Conservation (phyloP, 2,888 invertebrate species). For the Drosophila percnosoma region DNA sequence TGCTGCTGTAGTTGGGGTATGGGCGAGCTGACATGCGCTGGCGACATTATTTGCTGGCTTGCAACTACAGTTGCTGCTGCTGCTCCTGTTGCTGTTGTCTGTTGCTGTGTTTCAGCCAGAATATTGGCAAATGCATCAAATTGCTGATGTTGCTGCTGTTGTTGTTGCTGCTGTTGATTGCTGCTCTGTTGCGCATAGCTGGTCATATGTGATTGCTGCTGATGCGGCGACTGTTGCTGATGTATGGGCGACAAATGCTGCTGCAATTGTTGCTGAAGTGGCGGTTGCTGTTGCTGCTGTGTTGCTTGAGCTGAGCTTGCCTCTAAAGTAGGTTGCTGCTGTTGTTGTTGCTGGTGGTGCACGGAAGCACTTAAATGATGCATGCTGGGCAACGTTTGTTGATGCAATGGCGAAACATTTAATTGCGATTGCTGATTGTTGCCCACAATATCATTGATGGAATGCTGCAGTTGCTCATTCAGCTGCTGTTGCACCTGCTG, state of each 20-base stretch:
- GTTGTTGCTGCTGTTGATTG: slow-evolving; percentile 56
- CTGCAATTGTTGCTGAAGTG: slow-evolving; percentile 73
- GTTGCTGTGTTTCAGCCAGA: slow-evolving; percentile 54
- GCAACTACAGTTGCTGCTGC: slow-evolving; percentile 33
- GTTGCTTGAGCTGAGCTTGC: slow-evolving; percentile 46
- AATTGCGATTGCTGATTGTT: slow-evolving; percentile 86
- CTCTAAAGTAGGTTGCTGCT: slow-evolving; percentile 42
- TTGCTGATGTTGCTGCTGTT: slow-evolving; percentile 64
- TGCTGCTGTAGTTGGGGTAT: slow-evolving; percentile 65
- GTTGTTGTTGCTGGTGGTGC: slow-evolving; percentile 51
- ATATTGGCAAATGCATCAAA: slow-evolving; percentile 77
- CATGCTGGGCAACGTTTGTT: slow-evolving; percentile 76
- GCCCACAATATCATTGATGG: slow-evolving; percentile 84
- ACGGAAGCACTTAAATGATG: slow-evolving; percentile 63
- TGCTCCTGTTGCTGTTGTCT: slow-evolving; percentile 31
- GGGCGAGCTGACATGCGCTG: slow-evolving; percentile 65
- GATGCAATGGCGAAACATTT: slow-evolving; percentile 75
- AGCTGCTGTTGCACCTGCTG: slow-evolving; percentile 80
- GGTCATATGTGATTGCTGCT: slow-evolving; percentile 84
- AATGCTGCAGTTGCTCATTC: slow-evolving; percentile 84
- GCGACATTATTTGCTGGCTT: slow-evolving; percentile 56
- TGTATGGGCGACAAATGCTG: slow-evolving; percentile 78
- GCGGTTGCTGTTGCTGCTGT: slow-evolving; percentile 51
- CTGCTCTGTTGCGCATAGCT: slow-evolving; percentile 64
- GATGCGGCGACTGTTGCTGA: slow-evolving; percentile 74